phyloP scores from a whole-genome alignment of 2,888 invertebrate genomes.

The Agrypnus murinus region DNA sequence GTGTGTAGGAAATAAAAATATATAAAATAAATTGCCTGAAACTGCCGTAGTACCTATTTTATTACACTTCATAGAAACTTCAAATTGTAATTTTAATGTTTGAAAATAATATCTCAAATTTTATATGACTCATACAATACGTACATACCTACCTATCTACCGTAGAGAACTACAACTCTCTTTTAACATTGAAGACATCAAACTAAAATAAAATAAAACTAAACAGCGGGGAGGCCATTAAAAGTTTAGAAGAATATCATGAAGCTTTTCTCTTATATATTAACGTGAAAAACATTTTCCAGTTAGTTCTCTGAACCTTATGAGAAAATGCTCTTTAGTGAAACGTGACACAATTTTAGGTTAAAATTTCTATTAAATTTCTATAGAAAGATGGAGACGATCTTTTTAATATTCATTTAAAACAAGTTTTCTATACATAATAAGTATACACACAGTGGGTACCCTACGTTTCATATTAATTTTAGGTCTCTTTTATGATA shows the following conservation, averaged over 20 bases:
- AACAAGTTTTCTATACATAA: too few relatives aligned
- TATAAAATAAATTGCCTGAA: neutral
- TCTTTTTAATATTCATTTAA: neutral
- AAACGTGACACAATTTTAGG: neutral
- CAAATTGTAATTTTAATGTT: too few relatives aligned
- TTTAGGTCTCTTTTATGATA: slow-evolving; percentile 41
- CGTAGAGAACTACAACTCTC: neutral
- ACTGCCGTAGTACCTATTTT: neutral
- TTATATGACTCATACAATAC: too few relatives aligned
- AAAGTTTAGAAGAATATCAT: slow-evolving; percentile 6
- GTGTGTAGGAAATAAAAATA: too few relatives aligned
- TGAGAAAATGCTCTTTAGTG: neutral
- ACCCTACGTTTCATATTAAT: slow-evolving; percentile 33
- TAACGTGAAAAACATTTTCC: neutral
- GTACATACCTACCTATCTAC: neutral
- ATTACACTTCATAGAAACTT: neutral
- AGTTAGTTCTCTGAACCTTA: neutral
- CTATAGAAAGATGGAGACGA: neutral
- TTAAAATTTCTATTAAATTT: neutral
- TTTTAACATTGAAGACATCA: neutral
- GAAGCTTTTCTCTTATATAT: neutral
- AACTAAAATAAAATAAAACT: neutral
- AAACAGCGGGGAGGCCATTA: neutral
- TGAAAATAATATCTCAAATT: too few relatives aligned
- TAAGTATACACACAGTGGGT: neutral